These are phyloP conservation scores for Melinaea menophilus DNA, from an alignment of 2,888 invertebrate genomes.

Conservation along the genomic window DNA sequence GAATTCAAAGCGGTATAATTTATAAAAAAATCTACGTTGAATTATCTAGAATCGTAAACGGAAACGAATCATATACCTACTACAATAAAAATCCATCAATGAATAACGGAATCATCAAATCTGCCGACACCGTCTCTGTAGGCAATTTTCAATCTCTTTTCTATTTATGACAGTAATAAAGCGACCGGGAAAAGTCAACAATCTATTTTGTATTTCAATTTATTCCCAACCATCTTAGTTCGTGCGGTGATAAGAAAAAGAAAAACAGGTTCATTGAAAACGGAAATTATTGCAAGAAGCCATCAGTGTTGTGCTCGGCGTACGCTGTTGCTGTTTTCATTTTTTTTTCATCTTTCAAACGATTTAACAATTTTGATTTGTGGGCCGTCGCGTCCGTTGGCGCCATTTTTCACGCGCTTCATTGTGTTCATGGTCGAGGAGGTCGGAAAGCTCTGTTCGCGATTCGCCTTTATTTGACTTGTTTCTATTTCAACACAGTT, in stretches of 20 bases:
- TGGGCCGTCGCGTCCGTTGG: slow-evolving; percentile 51
- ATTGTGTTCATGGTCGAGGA: slow-evolving; percentile 55
- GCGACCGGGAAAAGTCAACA: slow-evolving; percentile 76
- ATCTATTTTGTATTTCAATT: slow-evolving; percentile 79
- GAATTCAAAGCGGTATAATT: neutral
- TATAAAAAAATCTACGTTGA: neutral
- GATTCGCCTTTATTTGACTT: slow-evolving; percentile 48
- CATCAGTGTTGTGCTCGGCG: slow-evolving; percentile 70
- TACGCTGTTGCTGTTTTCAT: slow-evolving; percentile 53
- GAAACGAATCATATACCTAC: slow-evolving; percentile 37
- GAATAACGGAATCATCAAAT: slow-evolving; percentile 56
- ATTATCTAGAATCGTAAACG: slow-evolving; percentile 13
- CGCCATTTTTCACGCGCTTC: slow-evolving; percentile 67
- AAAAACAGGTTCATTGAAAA: slow-evolving; percentile 75
- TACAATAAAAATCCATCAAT: slow-evolving; percentile 45
- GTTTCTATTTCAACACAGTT: slow-evolving; percentile 42
- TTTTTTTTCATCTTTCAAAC: slow-evolving; percentile 49
- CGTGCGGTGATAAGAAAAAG: slow-evolving; percentile 76
- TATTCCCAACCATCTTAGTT: slow-evolving; percentile 77
- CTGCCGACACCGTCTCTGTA: slow-evolving; percentile 55
- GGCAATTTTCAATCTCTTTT: slow-evolving; percentile 76
- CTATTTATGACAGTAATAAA: slow-evolving; percentile 78
- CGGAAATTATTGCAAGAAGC: slow-evolving; percentile 79
- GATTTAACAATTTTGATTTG: slow-evolving; percentile 66
- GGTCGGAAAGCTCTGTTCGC: slow-evolving; percentile 46